Evolutionary conservation across 1,140 invertebrate genomes (phyloP), one percentile per base, ranked within the genome.

Genomic region (Babylonia areolata): DNA sequence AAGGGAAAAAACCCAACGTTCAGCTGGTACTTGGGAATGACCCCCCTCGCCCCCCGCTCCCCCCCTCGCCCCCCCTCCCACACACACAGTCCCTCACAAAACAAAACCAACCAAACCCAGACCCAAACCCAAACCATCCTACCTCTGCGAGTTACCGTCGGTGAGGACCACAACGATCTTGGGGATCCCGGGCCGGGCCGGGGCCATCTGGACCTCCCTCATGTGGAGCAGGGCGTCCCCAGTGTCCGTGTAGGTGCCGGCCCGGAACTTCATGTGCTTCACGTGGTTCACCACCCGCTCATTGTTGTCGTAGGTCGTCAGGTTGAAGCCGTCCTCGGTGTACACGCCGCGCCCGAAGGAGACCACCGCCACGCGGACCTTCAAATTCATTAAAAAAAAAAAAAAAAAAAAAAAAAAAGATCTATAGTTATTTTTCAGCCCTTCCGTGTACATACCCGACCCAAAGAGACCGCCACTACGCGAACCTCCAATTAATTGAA

Each of bases 141-240:
- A 87, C 86, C 75, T 75, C 33, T 87, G 82, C 1, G 88, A 87
- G 58, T 86, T 82, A 23, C 88, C 88, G 85, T 89, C 88, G 1
- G 88, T 89, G 54, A 89, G 58, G 46, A 89, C 88, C 3, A 89
- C 46, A 31, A 40, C 75, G 42, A 86, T 37, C n/a, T 86, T 64
- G 28, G 64, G 31, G 1, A 37, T 71, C 35, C 79, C 33, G 3
- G 81, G 33, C 40, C 86, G n/a, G n/a, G 73, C 54, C 12, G 75
- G 46, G 33, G 3, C 35, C n/a, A 69, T 81, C 64, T 87, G 85
- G 20, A 79, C 42, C 40, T 87, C 81, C 33, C 79, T 51, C 87
- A 87, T 85, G 75, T 42, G 78, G 2, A 46, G 46, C 51, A 86
- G 85, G 40, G 87, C 87, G 37, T 71, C 46, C 3, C 86, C 79